Evolutionary conservation across 2,888 invertebrate species (phyloP), one percentile per base, ranked within the genome.

Genomic region (Apotomis betuletana): DNA sequence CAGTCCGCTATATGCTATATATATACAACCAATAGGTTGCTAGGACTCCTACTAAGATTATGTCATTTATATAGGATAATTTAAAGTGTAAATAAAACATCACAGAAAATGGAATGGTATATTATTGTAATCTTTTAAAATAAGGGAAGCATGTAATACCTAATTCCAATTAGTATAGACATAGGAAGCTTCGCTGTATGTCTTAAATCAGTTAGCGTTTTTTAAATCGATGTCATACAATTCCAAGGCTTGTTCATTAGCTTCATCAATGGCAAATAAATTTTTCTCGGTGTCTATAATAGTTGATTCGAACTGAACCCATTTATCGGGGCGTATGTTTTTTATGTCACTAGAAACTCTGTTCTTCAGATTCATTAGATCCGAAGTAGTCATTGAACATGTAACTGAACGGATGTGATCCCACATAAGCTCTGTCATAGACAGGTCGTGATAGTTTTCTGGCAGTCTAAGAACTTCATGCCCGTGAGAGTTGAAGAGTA

Each of bases 381-480:
- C 49, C 10, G 58, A 27, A 1, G 51, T 38, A 49, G 13, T 44
- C 36, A 44, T 13, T 3, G 12, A 4, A 12, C 60, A 63, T 27
- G 38, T 4, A 5, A 6, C n/a, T 10, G 44, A 15, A 9, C 13
- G 61, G 64, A 80, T 38, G 67, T 79, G 59, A 65, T 79, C 71
- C 89, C 89, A 89, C 52, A 89, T 72, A 10, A 77, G 73, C 54
- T 84, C 75, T 51, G 83, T 77, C 3, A 85, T 78, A n/a, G 85
- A 82, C n/a, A 89, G 76, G 55, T 83, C 81, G 58, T 80, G 72
- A 41, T 83, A 82, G 65, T 79, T 77, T 62, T 74, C 63, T 8
- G 90, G 89, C 49, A 88, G 74, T 62, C 82, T 78, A 60, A 89
- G 63, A 5, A 89, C 82, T 70, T 82, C 75, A 80, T 85, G 84